Conservation (phyloP, 2,113 vertebrate species). For the Prionailurus viverrinus region DNA sequence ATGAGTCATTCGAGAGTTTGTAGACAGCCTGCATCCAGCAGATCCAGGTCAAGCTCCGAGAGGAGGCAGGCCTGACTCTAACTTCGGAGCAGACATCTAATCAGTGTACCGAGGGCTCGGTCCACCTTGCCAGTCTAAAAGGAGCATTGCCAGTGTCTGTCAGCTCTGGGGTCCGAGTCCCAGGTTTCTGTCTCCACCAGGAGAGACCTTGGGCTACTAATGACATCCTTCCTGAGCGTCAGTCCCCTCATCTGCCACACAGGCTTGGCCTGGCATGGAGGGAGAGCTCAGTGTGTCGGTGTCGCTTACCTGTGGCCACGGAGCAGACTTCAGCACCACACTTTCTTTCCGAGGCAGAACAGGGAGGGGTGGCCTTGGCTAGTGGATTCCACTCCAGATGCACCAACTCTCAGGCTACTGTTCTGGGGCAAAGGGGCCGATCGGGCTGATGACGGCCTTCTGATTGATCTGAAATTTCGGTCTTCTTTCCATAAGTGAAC, state of each 20-base stretch:
- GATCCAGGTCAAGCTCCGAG: background rate
- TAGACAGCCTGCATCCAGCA: background rate
- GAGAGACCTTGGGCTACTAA: background rate
- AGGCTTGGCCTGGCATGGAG: fast-evolving
- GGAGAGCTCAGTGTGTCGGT: fast-evolving
- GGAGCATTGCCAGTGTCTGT: background rate
- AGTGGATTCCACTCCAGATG: background rate
- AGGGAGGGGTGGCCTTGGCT: background rate
- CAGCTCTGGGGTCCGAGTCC: background rate
- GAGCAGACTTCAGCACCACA: background rate
- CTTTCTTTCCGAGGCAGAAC: background rate
- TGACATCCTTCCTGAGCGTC: background rate
- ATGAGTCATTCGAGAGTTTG: background rate
- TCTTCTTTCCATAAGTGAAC: background rate
- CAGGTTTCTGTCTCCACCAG: background rate
- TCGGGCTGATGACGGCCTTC: background rate
- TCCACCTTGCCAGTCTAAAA: background rate
- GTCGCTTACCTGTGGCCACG: fast-evolving
- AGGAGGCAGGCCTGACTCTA: background rate
- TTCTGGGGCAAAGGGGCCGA: background rate
- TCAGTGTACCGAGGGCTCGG: fast-evolving
- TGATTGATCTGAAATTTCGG: background rate
- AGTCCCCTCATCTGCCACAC: too few relatives aligned
- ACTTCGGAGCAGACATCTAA: background rate
- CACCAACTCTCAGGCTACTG: background rate